Conservation (phyloP, 2,797 vertebrate species). For the Arctocebus calabarensis region DNA sequence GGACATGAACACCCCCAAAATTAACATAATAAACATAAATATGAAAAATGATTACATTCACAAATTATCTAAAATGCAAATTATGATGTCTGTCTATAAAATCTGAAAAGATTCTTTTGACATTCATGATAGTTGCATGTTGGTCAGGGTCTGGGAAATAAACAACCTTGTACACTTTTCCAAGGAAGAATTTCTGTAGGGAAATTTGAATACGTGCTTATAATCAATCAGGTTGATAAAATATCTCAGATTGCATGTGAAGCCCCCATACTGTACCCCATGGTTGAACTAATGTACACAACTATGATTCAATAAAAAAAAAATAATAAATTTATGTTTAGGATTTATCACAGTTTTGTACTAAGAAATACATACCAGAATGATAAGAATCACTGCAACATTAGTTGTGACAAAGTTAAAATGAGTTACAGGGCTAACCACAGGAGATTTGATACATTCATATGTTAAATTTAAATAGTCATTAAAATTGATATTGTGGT, state of each 20-base stretch:
- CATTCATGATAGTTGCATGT: neutral
- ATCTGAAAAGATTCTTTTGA: neutral
- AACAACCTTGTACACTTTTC: rapidly evolving
- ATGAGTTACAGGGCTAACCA: neutral
- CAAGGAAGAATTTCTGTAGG: neutral
- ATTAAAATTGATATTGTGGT: neutral
- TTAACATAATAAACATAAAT: neutral
- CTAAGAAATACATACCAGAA: neutral
- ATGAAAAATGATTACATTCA: neutral
- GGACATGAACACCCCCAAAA: neutral
- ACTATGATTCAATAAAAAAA: no score
- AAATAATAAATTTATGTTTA: constrained; percentile 17
- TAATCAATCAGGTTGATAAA: no score
- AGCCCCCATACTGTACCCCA: no score
- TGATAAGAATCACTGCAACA: neutral
- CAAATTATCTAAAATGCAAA: neutral
- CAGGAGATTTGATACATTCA: neutral
- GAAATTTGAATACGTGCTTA: neutral
- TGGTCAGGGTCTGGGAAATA: neutral
- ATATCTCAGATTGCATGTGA: no score
- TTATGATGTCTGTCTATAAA: neutral
- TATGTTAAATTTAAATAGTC: neutral
- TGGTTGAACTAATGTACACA: no score
- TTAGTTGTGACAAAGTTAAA: neutral
- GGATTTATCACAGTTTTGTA: neutral